Conservation (phyloP, 2,113 vertebrate genomes). For the Boleophthalmus pectinirostris region DNA sequence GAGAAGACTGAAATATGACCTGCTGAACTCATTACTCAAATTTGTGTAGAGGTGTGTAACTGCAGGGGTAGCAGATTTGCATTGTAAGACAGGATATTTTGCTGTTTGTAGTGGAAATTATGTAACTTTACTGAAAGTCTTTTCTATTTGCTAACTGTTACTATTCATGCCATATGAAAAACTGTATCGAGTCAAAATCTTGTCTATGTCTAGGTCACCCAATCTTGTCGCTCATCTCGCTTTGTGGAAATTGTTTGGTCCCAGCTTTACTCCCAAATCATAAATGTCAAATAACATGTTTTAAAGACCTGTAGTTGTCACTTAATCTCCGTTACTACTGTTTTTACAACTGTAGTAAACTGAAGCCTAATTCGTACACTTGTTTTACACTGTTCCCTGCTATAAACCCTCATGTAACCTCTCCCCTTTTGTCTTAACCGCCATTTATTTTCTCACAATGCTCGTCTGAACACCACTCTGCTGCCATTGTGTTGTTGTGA, state of each 20-base stretch:
- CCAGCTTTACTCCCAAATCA: background rate
- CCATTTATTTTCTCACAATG: background rate
- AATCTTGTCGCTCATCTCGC: too few species aligned
- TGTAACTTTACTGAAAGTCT: background rate
- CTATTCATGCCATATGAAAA: background rate
- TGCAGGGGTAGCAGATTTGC: background rate
- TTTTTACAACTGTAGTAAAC: background rate
- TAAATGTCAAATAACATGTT: background rate
- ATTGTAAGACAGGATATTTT: background rate
- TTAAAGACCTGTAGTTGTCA: background rate
- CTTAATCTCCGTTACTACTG: background rate
- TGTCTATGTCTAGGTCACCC: too few species aligned
- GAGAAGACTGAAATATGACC: background rate
- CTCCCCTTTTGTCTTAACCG: background rate
- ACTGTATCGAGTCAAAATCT: too few species aligned
- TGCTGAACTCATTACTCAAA: background rate
- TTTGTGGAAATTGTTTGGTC: too few species aligned
- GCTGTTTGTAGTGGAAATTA: background rate
- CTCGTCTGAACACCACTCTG: background rate
- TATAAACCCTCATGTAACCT: background rate
- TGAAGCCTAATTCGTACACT: background rate
- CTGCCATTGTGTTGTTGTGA: conserved; percentile 25
- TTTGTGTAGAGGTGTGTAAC: too few species aligned
- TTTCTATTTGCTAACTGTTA: background rate
- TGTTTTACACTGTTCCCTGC: background rate